Evolutionary conservation across 2,797 vertebrate genomes (phyloP), one percentile per base, ranked within the genome.

Genomic region (Pangasius krempfi): DNA sequence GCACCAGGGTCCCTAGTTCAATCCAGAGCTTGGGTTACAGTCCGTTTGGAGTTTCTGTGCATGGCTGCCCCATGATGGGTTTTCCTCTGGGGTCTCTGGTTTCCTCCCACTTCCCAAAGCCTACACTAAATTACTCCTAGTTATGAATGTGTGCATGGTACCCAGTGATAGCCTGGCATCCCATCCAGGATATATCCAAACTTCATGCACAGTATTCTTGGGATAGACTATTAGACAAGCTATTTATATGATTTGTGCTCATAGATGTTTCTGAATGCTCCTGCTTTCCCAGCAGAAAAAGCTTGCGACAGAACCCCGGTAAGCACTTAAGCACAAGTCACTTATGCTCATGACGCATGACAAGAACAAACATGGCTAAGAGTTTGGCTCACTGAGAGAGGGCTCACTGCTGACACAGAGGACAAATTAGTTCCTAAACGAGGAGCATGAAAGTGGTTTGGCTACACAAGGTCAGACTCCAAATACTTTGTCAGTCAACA

Each of bases 361-460:
- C 76, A 56, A 56, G 76, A 79, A 56, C n/a, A 79, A 79, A 79
- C 52, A 33, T 22, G 50, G n/a, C 76, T 79, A 56, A 33, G 76
- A 54, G 18, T 33, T 56, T 56, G 47, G 30, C 52, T 79, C 18
- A 33, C n/a, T 14, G 44, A 76, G 44, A 50, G 44, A 76, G 22
- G 25, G 64, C 58, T 76, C 25, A 50, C 73, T 50, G 73, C 44
- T 76, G 70, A 50, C 44, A 76, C 73, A 47, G 40, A 47, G 72
- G 40, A 75, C 72, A 27, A 76, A 76, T 76, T 76, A 76, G 44
- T n/a, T 76, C 44, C 22, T 27, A 50, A 50, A 47, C 27, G 73
- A 76, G 44, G 73, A 50, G 12, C 27, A 76, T 22, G 72, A 73
- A 73, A 73, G 72, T 44, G 37, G 72, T 73, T 73, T 76, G 44